phyloP scores from a whole-genome alignment of 1,140 invertebrate genomes.

The Cecropterus lyciades region DNA sequence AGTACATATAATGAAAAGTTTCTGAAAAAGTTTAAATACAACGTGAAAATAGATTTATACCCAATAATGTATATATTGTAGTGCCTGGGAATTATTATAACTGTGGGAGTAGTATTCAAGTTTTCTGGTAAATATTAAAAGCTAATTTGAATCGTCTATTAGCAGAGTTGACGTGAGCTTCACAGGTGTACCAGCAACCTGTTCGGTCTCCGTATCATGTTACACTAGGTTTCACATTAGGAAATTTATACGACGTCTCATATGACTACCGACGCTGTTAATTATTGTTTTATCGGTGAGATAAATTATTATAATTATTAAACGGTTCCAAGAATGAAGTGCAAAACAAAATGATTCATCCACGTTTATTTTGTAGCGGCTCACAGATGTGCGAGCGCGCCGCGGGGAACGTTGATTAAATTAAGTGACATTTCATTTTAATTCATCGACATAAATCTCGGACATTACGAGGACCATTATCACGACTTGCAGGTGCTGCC shows the following conservation, averaged over 20 bases:
- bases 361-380: slow-evolving; percentile 58
- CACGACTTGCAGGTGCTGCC: slow-evolving; percentile 59
- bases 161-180: slow-evolving; percentile 68
- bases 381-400: slow-evolving; percentile 58
- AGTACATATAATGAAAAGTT: too few relatives aligned
- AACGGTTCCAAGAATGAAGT: slow-evolving; percentile 74
- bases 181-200: slow-evolving; percentile 76
- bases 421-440: slow-evolving; percentile 80
- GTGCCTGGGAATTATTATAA: neutral
- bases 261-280: slow-evolving; percentile 75
- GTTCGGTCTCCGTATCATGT: slow-evolving; percentile 69
- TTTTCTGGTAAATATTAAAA: slow-evolving; percentile 60
- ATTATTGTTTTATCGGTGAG: slow-evolving; percentile 80
- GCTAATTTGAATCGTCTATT: slow-evolving; percentile 70
- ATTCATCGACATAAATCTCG: slow-evolving; percentile 72
- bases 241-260: slow-evolving; percentile 81
- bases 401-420: slow-evolving; percentile 70
- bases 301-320: slow-evolving; percentile 82
- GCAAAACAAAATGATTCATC: slow-evolving; percentile 82
- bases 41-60: too few relatives aligned
- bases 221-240: slow-evolving; percentile 82
- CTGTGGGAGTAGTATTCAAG: slow-evolving; percentile 38
- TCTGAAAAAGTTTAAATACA: too few relatives aligned
- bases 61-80: too few relatives aligned
- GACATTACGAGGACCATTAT: slow-evolving; percentile 66